A percentile compares a stretch with the other conserved stretches of the same genome.
These are phyloP conservation scores for Gephyroberyx darwinii DNA, from an alignment of 2,797 vertebrate genomes.

Conservation along the genomic window DNA sequence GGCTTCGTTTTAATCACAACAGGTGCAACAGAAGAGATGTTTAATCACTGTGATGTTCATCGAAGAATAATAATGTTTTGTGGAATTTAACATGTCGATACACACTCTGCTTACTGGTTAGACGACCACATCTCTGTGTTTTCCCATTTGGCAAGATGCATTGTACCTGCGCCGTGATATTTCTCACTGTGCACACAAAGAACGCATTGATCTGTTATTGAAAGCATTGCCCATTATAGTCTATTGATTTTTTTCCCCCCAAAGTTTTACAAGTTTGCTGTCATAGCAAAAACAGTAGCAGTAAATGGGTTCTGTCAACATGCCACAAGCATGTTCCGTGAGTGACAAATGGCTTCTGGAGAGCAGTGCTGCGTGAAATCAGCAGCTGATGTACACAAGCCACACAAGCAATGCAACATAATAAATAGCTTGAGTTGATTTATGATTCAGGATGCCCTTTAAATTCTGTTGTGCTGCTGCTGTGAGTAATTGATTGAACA, in stretches of 20 bases:
- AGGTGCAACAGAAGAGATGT: conserved; percentile 19
- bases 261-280: not conserved
- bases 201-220: not conserved
- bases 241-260: not conserved
- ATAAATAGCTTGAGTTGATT: conserved; percentile 6
- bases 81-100: conserved; percentile 20
- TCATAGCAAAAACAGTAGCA: not conserved
- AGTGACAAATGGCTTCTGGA: conserved; percentile 1
- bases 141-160: conserved; percentile 7
- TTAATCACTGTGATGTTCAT: conserved; percentile 37
- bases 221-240: not conserved
- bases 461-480: conserved; percentile 14
- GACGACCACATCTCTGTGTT: conserved; percentile 20
- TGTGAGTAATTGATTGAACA: conserved; percentile 25
- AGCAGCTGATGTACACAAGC: not conserved
- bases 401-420: not conserved
- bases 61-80: conserved; percentile 22
- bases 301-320: conserved; percentile 23
- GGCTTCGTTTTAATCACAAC: conserved; percentile 37
- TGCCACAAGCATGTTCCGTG: not conserved
- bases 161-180: not conserved
- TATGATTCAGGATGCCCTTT: not conserved
- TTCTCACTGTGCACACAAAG: not conserved
- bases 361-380: not conserved
- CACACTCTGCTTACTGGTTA: not conserved